Base-by-base conservation (phyloP, 2,797 vertebrate species). In the Sarcophilus harrisii region DNA sequence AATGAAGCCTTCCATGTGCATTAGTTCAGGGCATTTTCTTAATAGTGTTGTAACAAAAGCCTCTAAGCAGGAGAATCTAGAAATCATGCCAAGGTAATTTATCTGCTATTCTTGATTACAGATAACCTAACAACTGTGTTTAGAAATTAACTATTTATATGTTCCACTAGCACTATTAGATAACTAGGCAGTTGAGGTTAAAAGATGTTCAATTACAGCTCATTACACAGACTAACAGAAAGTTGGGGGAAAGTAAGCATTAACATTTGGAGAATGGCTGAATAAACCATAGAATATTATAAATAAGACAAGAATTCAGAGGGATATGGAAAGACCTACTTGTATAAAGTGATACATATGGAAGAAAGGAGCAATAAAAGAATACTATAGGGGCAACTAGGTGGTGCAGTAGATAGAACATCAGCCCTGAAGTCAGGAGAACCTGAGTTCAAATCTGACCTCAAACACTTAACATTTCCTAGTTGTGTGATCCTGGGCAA, bases 91-190 rank as follows among this genome's bases (percentile, higher is more conserved):
- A 90, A 95, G 58, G 52, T 45, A 94, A 95, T 54, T 62, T n/a
- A 90, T 38, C 2, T 8, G 87, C 38, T 24, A 38, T 92, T 95
- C 58, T 89, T 59, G 59, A 90, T 95, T 89, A 93, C 28, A 95
- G 94, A 94, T 60, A 91, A 49, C 54, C 90, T 94, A 45, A 81
- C 21, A 54, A 27, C 87, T 96, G 28, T 90, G 49, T 96, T 91
- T 93, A 92, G 94, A 96, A 94, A 94, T 94, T 95, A 96, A 94
- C 30, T 87, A 2, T 81, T 81, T 81, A 81, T 89, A 73, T 9
- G 58, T 91, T 92, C 55, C 24, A 90, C 27, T 16, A 58, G 3
- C 45, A 87, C 94, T 94, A 60, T 93, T 81, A 92, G 94, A 9
- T 95, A 90, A 93, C 92, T 21, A 92, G 73, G 94, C 58, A 52